These are phyloP conservation scores for Oncorhynchus keta DNA, from an alignment of 2,113 vertebrate species.

Conservation along the genomic window DNA sequence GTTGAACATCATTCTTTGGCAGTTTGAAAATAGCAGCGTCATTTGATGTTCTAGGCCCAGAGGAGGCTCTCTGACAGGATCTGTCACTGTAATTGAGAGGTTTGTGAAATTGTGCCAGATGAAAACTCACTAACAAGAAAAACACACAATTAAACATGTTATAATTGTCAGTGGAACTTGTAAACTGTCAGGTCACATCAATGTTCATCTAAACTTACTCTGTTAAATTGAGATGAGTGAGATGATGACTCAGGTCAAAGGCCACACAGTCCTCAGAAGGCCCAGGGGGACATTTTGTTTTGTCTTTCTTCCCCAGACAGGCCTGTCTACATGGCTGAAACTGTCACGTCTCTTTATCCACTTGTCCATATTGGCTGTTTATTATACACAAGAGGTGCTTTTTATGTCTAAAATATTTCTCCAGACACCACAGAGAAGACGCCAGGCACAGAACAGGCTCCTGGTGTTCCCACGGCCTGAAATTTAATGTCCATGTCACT, in stretches of 20 bases:
- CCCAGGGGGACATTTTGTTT: not conserved
- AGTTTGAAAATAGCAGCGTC: not conserved
- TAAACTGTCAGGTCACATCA: not conserved
- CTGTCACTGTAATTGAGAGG: not conserved
- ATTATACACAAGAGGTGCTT: constrained; percentile 17
- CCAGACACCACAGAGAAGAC: not conserved
- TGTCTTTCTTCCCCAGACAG: not conserved
- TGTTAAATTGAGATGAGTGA: not conserved
- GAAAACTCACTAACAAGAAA: not conserved
- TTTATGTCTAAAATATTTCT: constrained; percentile 1
- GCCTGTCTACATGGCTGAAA: not conserved
- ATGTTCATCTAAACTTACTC: not conserved
- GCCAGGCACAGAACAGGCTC: constrained; percentile 4
- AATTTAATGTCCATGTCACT: constrained; percentile 44
- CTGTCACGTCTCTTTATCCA: not conserved
- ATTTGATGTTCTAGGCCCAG: not conserved
- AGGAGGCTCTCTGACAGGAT: not conserved
- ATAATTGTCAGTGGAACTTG: not conserved
- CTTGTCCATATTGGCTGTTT: constrained; percentile 4
- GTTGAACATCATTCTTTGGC: not conserved
- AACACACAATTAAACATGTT: no score
- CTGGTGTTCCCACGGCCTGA: not conserved
- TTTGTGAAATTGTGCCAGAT: not conserved
- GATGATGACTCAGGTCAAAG: not conserved
- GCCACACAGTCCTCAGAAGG: not conserved